Conservation (phyloP, 37 sponge, comb jelly and placozoan species). For the Diacarnus erythraeanus region DNA sequence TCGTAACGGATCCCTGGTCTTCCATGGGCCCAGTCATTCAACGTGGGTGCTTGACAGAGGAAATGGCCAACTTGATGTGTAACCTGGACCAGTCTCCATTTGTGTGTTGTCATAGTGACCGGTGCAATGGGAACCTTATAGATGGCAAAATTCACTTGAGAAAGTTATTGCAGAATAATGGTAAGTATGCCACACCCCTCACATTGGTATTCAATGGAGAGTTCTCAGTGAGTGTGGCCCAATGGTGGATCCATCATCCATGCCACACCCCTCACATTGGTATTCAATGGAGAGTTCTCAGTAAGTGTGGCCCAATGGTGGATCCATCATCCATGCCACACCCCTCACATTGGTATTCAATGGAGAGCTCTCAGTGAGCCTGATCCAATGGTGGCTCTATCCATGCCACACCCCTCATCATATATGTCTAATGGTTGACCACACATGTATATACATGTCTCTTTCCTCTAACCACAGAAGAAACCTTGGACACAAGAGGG, state of each 20-base stretch:
- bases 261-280: slow-evolving; percentile 3
- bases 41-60: neutral
- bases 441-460: neutral
- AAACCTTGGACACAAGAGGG: neutral
- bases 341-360: neutral
- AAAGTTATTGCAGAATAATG: neutral
- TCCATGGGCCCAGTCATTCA: too few relatives aligned
- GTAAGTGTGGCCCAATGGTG: neutral
- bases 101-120: slow-evolving; percentile 5
- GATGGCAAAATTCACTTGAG: neutral
- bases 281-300: neutral
- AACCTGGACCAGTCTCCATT: neutral
- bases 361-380: neutral
- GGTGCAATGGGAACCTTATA: neutral
- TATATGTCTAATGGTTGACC: neutral
- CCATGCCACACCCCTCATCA: neutral
- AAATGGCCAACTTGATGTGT: neutral
- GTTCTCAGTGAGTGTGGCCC: neutral
- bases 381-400: neutral
- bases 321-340: neutral
- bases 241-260: neutral
- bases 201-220: neutral
- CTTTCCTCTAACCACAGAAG: neutral
- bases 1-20: too few relatives aligned
- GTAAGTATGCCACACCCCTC: neutral